Base-by-base conservation (phyloP, 2,888 invertebrate species). In the Tortricodes alternella region DNA sequence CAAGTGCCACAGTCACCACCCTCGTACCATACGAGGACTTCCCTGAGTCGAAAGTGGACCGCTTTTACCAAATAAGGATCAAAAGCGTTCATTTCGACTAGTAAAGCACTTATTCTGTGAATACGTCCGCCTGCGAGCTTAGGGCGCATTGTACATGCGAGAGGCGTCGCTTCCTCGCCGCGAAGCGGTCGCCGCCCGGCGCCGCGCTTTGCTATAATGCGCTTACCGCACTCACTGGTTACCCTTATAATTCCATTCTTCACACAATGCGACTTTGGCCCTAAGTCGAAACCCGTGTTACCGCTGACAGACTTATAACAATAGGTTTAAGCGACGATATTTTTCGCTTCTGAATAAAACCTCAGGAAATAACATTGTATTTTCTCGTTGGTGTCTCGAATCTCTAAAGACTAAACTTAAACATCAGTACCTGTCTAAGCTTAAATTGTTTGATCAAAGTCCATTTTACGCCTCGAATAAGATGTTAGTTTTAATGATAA, bases 201-300 rank as follows among this genome's bases (percentile, higher is more conserved):
- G 65, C 65, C 69, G 73, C 77, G 74, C 79, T 85, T 76, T 79
- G 82, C 83, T 81, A 80, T 89, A 89, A 88, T 88, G 83, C 88
- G 83, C 87, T 88, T 88, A 87, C 73, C 79, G 74, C 76, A 73
- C 80, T 78, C 74, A 74, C 74, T 79, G 69, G 73, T 72, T 77
- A 79, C 83, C 81, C 83, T 78, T 77, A 81, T 84, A 85, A 86
- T 80, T 72, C 84, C 75, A 85, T 83, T 85, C 80, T 83, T 83
- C 78, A 74, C 78, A 74, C 73, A 75, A 67, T 69, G 73, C 67
- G 71, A 74, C 78, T 84, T 79, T 76, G 73, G 77, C 71, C 74
- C 73, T 83, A 86, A 87, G 85, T 84, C 80, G 80, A 85, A 86
- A 86, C 76, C 74, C 85, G 71, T 87, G 87, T 87, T 78, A 73